These are phyloP conservation scores for Dolichotis patagonum DNA, from an alignment of 2,113 vertebrate genomes.

Conservation along the genomic window DNA sequence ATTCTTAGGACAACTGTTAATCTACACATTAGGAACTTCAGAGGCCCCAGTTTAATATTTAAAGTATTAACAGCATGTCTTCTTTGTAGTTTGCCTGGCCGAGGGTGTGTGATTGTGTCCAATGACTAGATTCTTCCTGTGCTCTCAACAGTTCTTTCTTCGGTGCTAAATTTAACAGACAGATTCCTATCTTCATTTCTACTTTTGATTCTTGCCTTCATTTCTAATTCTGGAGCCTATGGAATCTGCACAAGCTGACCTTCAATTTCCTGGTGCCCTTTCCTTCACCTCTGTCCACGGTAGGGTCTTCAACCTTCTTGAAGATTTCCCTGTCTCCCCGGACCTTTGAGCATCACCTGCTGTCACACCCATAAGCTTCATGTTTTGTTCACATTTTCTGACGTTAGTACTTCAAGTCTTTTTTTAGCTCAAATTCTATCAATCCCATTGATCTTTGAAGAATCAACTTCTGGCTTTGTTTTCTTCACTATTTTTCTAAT, in stretches of 20 bases:
- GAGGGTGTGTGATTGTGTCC: not conserved
- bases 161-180: not conserved
- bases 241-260: not conserved
- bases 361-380: not conserved
- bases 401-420: not conserved
- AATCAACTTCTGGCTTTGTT: not conserved
- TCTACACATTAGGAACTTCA: not conserved
- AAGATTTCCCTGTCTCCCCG: not conserved
- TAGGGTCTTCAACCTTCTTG: not conserved
- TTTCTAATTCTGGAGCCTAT: not conserved
- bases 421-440: not conserved
- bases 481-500: not conserved
- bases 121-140: not conserved
- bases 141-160: not conserved
- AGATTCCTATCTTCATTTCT: not conserved
- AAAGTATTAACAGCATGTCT: not conserved
- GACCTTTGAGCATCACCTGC: not conserved
- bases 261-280: not conserved
- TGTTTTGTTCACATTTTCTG: not conserved
- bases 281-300: accelerated
- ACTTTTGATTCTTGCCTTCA: not conserved
- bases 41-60: not conserved
- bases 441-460: not conserved
- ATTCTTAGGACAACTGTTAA: not conserved
- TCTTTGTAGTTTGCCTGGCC: not conserved